phyloP scores from a whole-genome alignment of 2,113 vertebrate genomes.

The Helogale parvula region DNA sequence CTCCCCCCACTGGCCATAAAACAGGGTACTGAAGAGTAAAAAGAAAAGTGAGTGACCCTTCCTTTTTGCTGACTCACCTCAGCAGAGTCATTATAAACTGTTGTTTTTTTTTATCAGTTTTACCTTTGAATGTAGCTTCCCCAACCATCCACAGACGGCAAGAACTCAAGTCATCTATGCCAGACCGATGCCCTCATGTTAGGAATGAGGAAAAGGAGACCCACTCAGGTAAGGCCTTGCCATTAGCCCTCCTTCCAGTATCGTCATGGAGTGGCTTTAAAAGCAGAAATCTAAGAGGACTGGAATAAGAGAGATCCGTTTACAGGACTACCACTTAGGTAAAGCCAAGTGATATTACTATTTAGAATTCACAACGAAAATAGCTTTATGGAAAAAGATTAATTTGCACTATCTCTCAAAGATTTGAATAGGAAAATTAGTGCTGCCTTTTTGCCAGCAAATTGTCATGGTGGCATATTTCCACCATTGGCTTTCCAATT shows the following conservation, averaged over 20 bases:
- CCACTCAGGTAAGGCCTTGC: neutral
- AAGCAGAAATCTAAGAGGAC: neutral
- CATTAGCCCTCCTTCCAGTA: neutral
- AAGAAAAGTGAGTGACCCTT: neutral
- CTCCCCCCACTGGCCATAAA: neutral
- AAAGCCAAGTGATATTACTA: neutral
- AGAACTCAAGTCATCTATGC: neutral
- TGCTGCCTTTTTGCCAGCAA: neutral
- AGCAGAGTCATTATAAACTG: neutral
- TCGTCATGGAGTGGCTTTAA: neutral
- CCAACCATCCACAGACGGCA: neutral
- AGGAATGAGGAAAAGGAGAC: neutral
- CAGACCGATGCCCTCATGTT: neutral
- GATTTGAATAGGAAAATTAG: neutral
- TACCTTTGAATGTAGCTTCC: neutral
- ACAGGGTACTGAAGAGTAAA: neutral
- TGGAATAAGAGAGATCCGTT: neutral
- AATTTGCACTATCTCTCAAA: neutral
- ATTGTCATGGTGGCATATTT: neutral
- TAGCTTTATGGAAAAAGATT: neutral
- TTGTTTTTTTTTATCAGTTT: constrained; percentile 9
- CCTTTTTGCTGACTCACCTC: neutral
- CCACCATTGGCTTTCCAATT: no score
- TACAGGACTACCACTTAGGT: neutral
- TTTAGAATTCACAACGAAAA: neutral